Evolutionary conservation across 2,113 vertebrate species (phyloP).

Genomic region (Galbula dea): DNA sequence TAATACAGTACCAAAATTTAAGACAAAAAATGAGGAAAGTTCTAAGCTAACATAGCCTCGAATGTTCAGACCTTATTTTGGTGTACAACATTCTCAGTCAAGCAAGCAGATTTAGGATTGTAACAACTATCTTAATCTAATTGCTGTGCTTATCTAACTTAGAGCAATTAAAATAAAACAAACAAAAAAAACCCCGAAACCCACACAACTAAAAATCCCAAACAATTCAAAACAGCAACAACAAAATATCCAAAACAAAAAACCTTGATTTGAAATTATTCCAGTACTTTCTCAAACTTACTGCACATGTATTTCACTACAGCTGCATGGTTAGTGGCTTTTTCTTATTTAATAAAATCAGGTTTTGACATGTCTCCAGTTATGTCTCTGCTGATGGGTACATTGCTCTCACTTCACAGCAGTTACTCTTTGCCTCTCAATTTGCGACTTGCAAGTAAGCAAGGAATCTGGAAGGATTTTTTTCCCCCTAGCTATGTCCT

Average conservation of each 20-base stretch:
- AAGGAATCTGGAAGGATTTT: background rate
- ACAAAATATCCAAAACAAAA: too few species aligned
- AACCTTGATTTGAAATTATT: background rate
- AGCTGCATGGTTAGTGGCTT: background rate
- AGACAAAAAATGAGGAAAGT: background rate
- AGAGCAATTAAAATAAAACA: background rate
- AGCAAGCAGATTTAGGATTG: background rate
- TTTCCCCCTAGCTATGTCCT: background rate
- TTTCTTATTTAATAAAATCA: background rate
- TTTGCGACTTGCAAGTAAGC: background rate
- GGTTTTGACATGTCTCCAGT: background rate
- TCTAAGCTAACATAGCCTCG: background rate
- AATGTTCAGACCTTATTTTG: background rate
- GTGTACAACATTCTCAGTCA: background rate
- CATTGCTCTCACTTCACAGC: background rate
- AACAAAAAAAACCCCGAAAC: too few species aligned
- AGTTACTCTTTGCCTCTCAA: background rate
- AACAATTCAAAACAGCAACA: too few species aligned
- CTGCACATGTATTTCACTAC: background rate
- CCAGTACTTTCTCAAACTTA: background rate
- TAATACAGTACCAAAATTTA: background rate
- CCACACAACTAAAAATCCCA: too few species aligned
- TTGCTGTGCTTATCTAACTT: background rate
- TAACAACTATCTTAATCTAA: background rate
- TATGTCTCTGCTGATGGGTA: background rate